Evolutionary conservation across 2,113 vertebrate species (phyloP), one percentile per base, ranked within the genome.

Genomic region (Reinhardtius hippoglossoides): DNA sequence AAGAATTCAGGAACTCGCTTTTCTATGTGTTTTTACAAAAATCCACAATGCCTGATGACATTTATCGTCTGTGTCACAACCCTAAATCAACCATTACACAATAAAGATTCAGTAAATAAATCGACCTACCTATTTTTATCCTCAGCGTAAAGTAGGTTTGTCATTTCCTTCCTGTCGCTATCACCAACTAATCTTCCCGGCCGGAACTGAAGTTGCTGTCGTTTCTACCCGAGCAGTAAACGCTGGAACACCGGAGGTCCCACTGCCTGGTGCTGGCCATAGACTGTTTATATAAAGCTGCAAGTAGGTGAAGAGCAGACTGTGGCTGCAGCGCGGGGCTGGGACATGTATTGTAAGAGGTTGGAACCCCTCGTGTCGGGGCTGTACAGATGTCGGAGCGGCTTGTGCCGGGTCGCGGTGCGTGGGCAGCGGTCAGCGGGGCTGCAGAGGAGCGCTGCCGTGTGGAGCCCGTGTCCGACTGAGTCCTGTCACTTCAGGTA

Each of bases 221-320:
- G 89, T 92, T 93, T 91, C 91, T 24, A 9, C 65, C 37, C 88
- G 91, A 61, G 13, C 57, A 12, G 3, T n/a, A 73, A 12, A 57
- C 0, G 37, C 0, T 0, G 0, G 20, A 20, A 15, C 46, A 76
- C 58, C 2, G 0, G 1, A 26, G 52, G 68, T 77, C n/a, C 16
- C 18, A 20, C 48, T 44, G 10, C 42, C 42, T 44, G 7, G 7
- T n/a, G 20, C 8, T 31, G 31, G 31, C 6, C 31, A 31, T 8
- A 31, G 31, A 31, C 31, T 7, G 31, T 31, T 31, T 31, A 31
- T 31, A 31, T 31, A 31, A 31, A 31, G 31, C 0, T 5, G 27
- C 5, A 5, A 0, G 27, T 27, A 5, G 7, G 23, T 9, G 26
- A 21, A 23, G 35, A 13, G 12, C 60, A 42, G 5, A 4, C 40